Evolutionary conservation across 2,888 invertebrate species (phyloP), one percentile per base, ranked within the genome.

Genomic region (Pogonocherus hispidulus): DNA sequence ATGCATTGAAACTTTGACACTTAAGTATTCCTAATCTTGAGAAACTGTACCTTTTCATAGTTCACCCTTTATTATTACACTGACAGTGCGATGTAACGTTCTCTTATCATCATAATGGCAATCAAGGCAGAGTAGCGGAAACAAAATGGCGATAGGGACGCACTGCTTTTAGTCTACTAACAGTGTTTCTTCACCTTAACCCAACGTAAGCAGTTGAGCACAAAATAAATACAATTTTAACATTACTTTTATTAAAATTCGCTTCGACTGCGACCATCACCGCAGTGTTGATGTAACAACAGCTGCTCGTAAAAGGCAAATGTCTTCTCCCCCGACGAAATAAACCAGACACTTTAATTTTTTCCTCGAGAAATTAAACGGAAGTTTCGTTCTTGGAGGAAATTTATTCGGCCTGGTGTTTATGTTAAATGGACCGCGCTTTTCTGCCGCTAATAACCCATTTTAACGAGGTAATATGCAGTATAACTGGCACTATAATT

Each of bases 241-340:
- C 57, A 77, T 77, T 75, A 75, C 73, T 79, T 79, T 79, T 80
- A 79, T 79, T 78, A 78, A 78, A 79, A 79, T 78, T 78, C 74
- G 75, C 72, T 75, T 74, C 74, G 75, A 76, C 72, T 73, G 73
- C 71, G 72, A 71, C 65, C 72, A 75, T 72, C 19, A 35, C 56
- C 73, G 67, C 68, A 73, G 75, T 78, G 80, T 79, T 80, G 79
- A 80, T 78, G 80, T 76, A 79, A 79, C 77, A 79, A 79, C 75
- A 76, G 75, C 74, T 69, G 75, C 71, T 79, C 79, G 75, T 79
- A 79, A 79, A 80, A 79, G 74, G 73, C 71, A 66, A 74, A 72
- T 55, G 63, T 64, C 54, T 70, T 66, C 52, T 60, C 41, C 41
- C 18, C 4, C 49, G 47, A 46, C 27, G 41, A 22, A 52, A 46